Percentiles rank a stretch among this genome's conserved stretches.
These are phyloP conservation scores for Philotrypesis tridentata DNA, from an alignment of 1,140 invertebrate genomes.

Conservation along the genomic window DNA sequence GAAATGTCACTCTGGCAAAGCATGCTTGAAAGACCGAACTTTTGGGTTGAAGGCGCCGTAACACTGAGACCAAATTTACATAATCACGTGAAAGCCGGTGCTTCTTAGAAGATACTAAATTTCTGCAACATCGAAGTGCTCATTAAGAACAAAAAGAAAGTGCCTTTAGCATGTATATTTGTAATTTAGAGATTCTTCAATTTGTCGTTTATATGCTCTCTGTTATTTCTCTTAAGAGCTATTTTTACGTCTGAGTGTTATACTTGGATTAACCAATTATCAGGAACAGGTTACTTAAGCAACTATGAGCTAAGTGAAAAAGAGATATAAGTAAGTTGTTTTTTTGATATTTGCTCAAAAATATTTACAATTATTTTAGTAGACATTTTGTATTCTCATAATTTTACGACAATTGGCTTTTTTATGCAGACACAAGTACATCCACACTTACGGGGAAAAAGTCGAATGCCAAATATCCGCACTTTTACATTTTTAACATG, in stretches of 20 bases:
- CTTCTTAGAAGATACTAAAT: conserved; percentile 54
- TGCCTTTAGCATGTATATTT: conserved; percentile 51
- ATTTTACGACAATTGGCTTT: conserved; percentile 23
- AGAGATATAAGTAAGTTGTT: neutral
- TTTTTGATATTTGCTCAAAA: conserved; percentile 41
- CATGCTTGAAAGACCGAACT: conserved; percentile 94
- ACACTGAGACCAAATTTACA: conserved; percentile 87
- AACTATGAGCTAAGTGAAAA: conserved; percentile 8
- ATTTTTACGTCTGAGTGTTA: neutral
- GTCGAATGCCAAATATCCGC: conserved; percentile 23
- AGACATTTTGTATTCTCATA: neutral
- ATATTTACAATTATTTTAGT: neutral
- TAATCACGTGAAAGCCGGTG: conserved; percentile 71
- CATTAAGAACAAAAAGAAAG: conserved; percentile 34
- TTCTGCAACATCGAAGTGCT: neutral
- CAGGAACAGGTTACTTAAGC: neutral
- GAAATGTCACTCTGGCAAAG: conserved; percentile 94
- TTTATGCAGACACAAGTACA: neutral
- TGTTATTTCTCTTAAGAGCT: neutral
- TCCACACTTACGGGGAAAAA: conserved; percentile 19
- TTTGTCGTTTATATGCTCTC: conserved; percentile 14
- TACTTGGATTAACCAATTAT: neutral
- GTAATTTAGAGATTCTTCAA: conserved; percentile 45
- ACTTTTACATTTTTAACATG: conserved; percentile 34
- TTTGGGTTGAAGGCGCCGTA: conserved; percentile 95